A percentile compares a stretch with the other conserved stretches of the same genome.
These are phyloP conservation scores for Limnodromus scolopaceus DNA, from an alignment of 2,797 vertebrate species.

Conservation along the genomic window DNA sequence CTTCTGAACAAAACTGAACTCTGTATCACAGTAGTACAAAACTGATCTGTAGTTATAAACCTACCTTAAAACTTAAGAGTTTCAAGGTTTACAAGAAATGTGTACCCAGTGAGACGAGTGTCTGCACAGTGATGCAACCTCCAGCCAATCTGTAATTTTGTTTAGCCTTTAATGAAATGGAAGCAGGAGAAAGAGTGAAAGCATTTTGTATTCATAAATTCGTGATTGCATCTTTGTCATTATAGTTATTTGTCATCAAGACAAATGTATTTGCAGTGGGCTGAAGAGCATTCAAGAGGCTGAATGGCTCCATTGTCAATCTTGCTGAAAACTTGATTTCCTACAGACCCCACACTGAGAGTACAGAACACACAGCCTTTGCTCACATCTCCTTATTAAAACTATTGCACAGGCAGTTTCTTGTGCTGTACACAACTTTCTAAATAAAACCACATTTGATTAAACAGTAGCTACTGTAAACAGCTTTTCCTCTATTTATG, in stretches of 20 bases:
- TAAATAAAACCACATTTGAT: conserved; percentile 66
- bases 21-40: background rate
- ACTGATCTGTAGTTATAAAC: background rate
- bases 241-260: background rate
- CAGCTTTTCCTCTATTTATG: background rate
- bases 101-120: background rate
- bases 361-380: background rate
- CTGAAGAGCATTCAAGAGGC: background rate
- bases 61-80: background rate
- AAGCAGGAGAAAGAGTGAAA: background rate
- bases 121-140: background rate
- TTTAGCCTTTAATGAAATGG: background rate
- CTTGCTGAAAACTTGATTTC: background rate
- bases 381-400: conserved; percentile 56
- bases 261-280: background rate
- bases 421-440: conserved; percentile 65
- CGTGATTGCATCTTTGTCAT: background rate
- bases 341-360: background rate
- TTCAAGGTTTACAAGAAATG: background rate
- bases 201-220: background rate
- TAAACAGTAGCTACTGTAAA: conserved; percentile 48
- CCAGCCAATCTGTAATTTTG: background rate
- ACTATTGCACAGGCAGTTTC: conserved; percentile 47
- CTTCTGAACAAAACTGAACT: background rate
- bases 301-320: background rate